Percentiles rank a stretch among this genome's conserved stretches.
phyloP scores from a whole-genome alignment of 53 echinoderm and acorn worm species.

The Arbacia lixula region DNA sequence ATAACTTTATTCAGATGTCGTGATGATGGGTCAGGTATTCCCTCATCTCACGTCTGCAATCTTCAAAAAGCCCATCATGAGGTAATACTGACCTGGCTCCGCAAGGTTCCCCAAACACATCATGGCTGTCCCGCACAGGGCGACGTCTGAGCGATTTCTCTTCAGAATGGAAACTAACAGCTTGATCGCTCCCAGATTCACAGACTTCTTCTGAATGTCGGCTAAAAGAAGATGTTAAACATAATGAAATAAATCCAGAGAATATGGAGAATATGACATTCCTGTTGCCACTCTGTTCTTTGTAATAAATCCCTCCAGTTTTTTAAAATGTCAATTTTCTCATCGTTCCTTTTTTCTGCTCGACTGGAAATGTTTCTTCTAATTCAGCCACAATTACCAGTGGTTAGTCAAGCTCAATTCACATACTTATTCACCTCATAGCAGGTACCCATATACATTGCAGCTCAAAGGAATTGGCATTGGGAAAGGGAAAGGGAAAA shows the following conservation, averaged over 20 bases:
- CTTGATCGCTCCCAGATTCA: conserved; percentile 70
- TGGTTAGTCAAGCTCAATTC: too few relatives aligned
- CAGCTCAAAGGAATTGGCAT: too few relatives aligned
- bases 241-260: neutral
- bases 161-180: conserved; percentile 74
- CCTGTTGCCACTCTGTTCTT: neutral
- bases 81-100: conserved; percentile 72
- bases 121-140: conserved; percentile 84
- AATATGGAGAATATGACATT: neutral
- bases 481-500: too few relatives aligned
- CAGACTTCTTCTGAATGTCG: conserved; percentile 86
- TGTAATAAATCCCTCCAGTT: neutral
- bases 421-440: too few relatives aligned
- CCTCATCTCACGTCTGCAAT: too few relatives aligned
- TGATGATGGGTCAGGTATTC: too few relatives aligned
- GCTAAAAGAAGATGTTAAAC: neutral
- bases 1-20: too few relatives aligned
- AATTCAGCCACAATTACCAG: too few relatives aligned
- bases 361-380: too few relatives aligned
- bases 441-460: too few relatives aligned
- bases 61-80: neutral
- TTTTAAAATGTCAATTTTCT: too few relatives aligned
- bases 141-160: conserved; percentile 70
- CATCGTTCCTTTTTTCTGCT: too few relatives aligned
- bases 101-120: conserved; percentile 91